Evolutionary conservation across 2,888 invertebrate genomes (phyloP).

Genomic region (Epinotia ramella): DNA sequence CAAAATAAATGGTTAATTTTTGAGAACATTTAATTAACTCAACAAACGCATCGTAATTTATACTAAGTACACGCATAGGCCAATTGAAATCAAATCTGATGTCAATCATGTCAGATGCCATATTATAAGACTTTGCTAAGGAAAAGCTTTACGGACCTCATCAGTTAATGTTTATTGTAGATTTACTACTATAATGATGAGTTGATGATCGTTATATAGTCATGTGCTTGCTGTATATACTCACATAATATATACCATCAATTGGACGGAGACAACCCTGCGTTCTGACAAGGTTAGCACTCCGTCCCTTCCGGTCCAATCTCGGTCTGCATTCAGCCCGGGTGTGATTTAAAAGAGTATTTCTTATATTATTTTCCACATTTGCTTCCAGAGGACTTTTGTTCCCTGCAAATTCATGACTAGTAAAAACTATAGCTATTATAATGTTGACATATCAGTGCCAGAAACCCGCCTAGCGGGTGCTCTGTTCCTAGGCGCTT

Average conservation of each 20-base stretch:
- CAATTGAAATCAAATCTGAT: no score
- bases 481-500: no score
- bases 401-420: neutral
- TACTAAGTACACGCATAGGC: no score
- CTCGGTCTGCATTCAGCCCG: slow-evolving; percentile 31
- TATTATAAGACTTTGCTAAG: no score
- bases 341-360: slow-evolving; percentile 37
- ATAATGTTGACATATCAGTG: neutral
- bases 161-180: neutral
- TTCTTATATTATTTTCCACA: slow-evolving; percentile 27
- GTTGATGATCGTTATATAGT: neutral
- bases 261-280: slow-evolving; percentile 9
- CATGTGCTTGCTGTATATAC: neutral
- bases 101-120: no score
- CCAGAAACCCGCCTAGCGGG: no score
- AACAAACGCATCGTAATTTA: no score
- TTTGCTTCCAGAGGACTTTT: slow-evolving; percentile 17
- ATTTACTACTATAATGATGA: neutral
- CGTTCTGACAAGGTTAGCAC: slow-evolving; percentile 27
- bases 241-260: neutral
- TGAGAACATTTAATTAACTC: no score
- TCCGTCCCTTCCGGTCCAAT: slow-evolving; percentile 42
- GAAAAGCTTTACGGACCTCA: no score
- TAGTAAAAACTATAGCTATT: neutral
- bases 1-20: no score